Evolutionary conservation across 1,140 invertebrate genomes (phyloP).

Genomic region (Phortica variegata): DNA sequence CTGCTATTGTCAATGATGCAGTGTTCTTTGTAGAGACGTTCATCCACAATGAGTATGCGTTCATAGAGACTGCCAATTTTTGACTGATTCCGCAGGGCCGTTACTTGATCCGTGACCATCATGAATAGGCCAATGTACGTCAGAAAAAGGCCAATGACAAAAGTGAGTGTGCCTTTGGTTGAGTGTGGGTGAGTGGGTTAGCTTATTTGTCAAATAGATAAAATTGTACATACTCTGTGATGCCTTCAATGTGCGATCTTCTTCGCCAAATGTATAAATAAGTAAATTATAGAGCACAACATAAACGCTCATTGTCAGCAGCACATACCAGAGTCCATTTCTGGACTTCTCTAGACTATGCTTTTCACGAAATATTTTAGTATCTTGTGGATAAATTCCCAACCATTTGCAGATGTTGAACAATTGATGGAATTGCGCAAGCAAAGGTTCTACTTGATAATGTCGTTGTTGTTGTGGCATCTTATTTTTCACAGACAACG

Average conservation of each 20-base stretch:
- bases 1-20: conserved; percentile 37
- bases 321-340: conserved; percentile 35
- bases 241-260: conserved; percentile 42
- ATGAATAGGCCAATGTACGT: conserved; percentile 53
- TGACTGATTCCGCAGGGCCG: conserved; percentile 40
- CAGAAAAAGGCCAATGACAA: conserved; percentile 52
- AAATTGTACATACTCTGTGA: conserved; percentile 38
- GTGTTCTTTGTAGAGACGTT: conserved; percentile 37
- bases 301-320: conserved; percentile 23
- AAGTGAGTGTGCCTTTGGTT: conserved; percentile 45
- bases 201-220: neutral
- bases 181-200: neutral
- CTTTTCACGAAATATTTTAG: conserved; percentile 29
- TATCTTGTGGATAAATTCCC: conserved; percentile 42
- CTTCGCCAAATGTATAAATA: conserved; percentile 44
- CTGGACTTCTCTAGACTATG: conserved; percentile 41
- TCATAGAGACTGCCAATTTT: conserved; percentile 42
- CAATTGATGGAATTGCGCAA: conserved; percentile 40
- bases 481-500: too few relatives aligned
- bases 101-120: conserved; percentile 50
- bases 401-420: conserved; percentile 42
- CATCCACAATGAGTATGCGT: conserved; percentile 43
- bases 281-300: conserved; percentile 42
- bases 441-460: conserved; percentile 30
- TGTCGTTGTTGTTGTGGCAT: conserved; percentile 27